phyloP scores from a whole-genome alignment of 2,113 vertebrate species.

The Stegastes partitus region DNA sequence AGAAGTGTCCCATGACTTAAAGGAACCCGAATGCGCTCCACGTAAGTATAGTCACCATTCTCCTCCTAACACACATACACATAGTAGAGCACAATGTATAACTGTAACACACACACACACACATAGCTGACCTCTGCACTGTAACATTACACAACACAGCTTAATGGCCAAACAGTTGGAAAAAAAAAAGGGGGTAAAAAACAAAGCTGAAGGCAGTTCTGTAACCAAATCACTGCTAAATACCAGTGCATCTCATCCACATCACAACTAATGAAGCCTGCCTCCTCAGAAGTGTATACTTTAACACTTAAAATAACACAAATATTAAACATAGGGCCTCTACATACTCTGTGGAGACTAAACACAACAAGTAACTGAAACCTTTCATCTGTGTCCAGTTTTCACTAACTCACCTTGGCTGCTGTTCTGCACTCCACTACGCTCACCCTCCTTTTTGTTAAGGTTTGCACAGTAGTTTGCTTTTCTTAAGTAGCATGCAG shows the following conservation, averaged over 20 bases:
- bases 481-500: background rate
- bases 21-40: slow-evolving; percentile 89
- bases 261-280: background rate
- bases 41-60: slow-evolving; percentile 89
- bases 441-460: background rate
- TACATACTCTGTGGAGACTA: slow-evolving; percentile 10
- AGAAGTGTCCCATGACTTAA: slow-evolving; percentile 92
- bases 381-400: background rate
- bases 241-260: background rate
- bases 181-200: background rate
- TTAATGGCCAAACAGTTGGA: background rate
- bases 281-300: background rate
- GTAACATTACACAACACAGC: background rate
- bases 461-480: background rate
- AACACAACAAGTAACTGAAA: slow-evolving; percentile 14
- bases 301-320: background rate
- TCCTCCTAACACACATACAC: slow-evolving; percentile 86
- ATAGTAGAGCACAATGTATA: background rate
- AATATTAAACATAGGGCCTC: background rate
- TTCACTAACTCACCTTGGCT: background rate
- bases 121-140: background rate
- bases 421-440: background rate
- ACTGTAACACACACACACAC: background rate
- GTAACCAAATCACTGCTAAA: background rate
- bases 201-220: background rate